Evolutionary conservation across 2,797 vertebrate genomes (phyloP).

Genomic region (Ctenosaura bakeri): DNA sequence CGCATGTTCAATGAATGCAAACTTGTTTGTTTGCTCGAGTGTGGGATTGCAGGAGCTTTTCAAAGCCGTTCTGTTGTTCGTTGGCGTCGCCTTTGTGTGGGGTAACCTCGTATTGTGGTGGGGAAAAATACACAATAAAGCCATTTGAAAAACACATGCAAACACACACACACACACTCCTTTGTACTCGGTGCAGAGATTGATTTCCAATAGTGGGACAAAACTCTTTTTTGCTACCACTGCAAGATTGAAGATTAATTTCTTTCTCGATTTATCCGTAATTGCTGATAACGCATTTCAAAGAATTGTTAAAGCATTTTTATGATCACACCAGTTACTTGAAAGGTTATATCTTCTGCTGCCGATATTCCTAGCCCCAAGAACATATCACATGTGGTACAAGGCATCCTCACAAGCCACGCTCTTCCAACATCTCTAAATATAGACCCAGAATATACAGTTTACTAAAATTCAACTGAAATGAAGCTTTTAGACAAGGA

Average conservation of each 20-base stretch:
- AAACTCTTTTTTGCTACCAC: neutral
- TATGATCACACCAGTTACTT: neutral
- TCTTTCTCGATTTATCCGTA: neutral
- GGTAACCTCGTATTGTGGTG: neutral
- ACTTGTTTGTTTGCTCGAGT: too few species aligned
- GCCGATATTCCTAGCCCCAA: neutral
- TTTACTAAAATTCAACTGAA: neutral
- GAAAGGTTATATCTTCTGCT: neutral
- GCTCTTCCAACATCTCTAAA: neutral
- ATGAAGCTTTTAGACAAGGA: neutral
- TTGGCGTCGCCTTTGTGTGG: neutral
- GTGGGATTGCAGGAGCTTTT: too few species aligned
- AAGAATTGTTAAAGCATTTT: neutral
- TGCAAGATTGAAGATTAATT: too few species aligned
- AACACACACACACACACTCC: neutral
- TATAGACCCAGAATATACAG: neutral
- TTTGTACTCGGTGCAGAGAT: neutral
- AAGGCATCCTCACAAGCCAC: neutral
- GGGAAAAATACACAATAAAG: too few species aligned
- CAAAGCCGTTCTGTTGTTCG: neutral
- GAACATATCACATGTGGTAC: neutral
- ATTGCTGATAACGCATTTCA: too few species aligned
- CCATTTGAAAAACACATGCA: too few species aligned
- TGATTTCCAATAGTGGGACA: neutral
- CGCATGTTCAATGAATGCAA: too few species aligned